Evolutionary conservation across 2,113 vertebrate genomes (phyloP).

Genomic region (Dasyprocta punctata): DNA sequence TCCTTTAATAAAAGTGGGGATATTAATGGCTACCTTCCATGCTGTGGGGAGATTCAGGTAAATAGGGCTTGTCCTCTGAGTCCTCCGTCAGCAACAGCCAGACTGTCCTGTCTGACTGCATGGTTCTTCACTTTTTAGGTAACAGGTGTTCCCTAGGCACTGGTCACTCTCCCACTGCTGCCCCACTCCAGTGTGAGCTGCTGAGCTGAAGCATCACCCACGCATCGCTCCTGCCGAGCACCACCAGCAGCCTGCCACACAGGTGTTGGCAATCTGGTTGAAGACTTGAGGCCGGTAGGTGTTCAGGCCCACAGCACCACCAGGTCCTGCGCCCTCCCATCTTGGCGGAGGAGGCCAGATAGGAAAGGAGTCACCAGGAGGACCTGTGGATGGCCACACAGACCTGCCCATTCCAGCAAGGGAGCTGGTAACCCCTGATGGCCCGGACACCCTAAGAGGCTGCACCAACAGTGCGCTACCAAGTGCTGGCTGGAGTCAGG

Average conservation of each 20-base stretch:
- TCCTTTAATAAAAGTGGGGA: background rate
- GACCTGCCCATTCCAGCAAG: background rate
- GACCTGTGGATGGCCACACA: background rate
- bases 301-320: background rate
- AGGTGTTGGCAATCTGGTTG: fast-evolving
- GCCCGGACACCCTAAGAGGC: background rate
- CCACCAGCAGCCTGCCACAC: background rate
- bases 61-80: background rate
- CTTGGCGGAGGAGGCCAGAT: background rate
- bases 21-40: fast-evolving
- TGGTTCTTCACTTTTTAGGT: background rate
- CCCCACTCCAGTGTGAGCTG: background rate
- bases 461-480: background rate
- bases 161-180: background rate
- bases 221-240: fast-evolving
- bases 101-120: background rate
- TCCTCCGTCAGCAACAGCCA: background rate
- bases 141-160: fast-evolving
- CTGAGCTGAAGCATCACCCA: background rate
- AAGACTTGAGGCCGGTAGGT: background rate
- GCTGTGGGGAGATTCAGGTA: background rate
- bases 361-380: background rate
- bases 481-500: background rate
- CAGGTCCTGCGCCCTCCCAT: background rate
- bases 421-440: background rate